These are phyloP conservation scores for Mareca strepera DNA, from an alignment of 2,797 vertebrate genomes.

Conservation along the genomic window DNA sequence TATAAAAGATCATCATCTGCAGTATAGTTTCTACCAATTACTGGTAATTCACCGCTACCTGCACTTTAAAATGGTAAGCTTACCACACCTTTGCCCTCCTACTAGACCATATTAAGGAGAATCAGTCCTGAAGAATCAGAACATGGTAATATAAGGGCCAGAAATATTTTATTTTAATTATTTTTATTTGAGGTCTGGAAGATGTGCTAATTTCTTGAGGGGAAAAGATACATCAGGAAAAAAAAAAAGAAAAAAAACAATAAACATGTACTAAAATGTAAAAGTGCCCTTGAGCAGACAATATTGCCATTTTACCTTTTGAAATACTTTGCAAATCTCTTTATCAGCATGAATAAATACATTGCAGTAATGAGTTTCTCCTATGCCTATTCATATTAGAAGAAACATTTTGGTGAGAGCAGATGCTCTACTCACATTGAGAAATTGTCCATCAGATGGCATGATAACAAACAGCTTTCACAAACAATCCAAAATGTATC, in stretches of 20 bases:
- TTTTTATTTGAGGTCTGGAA: not conserved
- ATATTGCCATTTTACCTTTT: not conserved
- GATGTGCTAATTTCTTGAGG: not conserved
- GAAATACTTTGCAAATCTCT: not conserved
- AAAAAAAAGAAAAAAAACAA: not conserved
- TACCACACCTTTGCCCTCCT: not conserved
- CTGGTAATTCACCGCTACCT: not conserved
- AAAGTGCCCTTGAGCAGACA: not conserved
- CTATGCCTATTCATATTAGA: not conserved
- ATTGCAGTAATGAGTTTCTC: constrained; percentile 27
- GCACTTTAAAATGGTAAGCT: not conserved
- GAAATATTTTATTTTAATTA: not conserved
- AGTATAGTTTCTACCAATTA: not conserved
- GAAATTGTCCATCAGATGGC: constrained; percentile 60
- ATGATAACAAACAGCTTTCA: constrained; percentile 31
- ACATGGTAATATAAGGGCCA: not conserved
- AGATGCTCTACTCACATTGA: constrained; percentile 44
- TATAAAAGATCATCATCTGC: not conserved
- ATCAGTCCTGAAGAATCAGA: not conserved
- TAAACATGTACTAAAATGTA: not conserved
- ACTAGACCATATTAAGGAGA: not conserved
- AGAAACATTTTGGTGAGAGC: constrained; percentile 15
- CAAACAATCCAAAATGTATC: constrained; percentile 55
- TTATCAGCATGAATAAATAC: constrained; percentile 7
- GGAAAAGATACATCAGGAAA: not conserved